A percentile compares a stretch with the other conserved stretches of the same genome.
Conservation (phyloP, 1,140 invertebrate genomes). For the Nasonia longicornis region DNA sequence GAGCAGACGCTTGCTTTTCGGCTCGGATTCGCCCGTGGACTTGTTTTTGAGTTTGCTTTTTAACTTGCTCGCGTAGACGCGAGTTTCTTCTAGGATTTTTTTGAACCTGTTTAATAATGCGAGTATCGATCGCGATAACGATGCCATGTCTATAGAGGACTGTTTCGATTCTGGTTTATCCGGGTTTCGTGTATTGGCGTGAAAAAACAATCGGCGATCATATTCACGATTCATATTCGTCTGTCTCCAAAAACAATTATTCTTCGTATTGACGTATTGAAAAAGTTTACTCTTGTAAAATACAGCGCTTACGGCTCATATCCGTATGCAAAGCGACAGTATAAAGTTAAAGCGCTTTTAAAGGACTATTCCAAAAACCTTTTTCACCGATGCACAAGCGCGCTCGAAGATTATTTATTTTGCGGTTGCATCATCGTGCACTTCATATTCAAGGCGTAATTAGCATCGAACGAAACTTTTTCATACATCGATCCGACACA, state of each 20-base stretch:
- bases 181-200: no score
- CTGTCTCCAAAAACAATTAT: no score
- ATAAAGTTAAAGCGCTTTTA: no score
- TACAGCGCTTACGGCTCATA: not conserved
- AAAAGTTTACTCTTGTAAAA: not conserved
- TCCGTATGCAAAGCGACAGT: not conserved
- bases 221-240: no score
- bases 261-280: not conserved
- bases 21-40: not conserved
- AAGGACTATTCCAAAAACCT: no score
- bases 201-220: no score
- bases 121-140: not conserved
- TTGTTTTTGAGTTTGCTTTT: not conserved
- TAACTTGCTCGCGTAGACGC: not conserved
- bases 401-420: no score
- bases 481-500: not conserved
- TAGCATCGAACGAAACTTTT: not conserved
- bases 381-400: no score
- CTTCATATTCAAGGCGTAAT: not conserved
- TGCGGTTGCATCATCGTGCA: not conserved
- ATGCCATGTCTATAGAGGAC: not conserved
- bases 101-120: not conserved
- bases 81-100: not conserved
- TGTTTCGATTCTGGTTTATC: no score
- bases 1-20: constrained; percentile 43